phyloP scores from a whole-genome alignment of 2,113 vertebrate species.

The Phalacrocorax carbo region DNA sequence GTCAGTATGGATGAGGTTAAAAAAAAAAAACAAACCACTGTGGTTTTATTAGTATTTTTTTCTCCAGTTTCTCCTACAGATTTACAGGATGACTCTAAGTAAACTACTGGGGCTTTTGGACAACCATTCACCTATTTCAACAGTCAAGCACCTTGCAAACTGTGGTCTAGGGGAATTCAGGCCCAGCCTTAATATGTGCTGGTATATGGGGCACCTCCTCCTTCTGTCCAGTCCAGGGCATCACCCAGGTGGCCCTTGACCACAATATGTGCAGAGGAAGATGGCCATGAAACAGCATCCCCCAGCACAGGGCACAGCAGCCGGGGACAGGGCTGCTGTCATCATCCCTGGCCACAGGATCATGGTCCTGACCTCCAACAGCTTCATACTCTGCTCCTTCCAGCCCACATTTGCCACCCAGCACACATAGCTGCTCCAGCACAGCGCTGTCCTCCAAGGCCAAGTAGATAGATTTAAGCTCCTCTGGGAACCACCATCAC shows the following conservation, averaged over 20 bases:
- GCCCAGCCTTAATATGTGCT: neutral
- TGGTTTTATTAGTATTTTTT: neutral
- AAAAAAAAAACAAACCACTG: neutral
- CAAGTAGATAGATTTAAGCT: neutral
- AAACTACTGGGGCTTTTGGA: neutral
- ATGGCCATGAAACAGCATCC: neutral
- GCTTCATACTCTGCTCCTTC: neutral
- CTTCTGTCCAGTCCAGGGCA: neutral
- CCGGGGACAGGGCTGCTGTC: neutral
- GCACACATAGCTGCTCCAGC: neutral
- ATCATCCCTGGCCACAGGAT: neutral
- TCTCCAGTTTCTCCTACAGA: neutral
- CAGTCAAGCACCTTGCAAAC: neutral
- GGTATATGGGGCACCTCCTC: rapidly evolving
- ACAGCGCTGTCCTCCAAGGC: neutral
- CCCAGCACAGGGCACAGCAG: neutral
- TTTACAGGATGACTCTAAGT: neutral
- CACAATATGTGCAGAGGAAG: rapidly evolving
- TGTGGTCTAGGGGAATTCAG: neutral
- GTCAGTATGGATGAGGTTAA: neutral
- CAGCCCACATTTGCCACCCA: neutral
- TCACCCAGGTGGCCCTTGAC: neutral
- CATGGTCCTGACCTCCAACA: neutral
- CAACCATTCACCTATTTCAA: neutral
- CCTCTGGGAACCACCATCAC: neutral